Conservation (phyloP, 1,140 invertebrate species). For the Drosophila aff. region DNA sequence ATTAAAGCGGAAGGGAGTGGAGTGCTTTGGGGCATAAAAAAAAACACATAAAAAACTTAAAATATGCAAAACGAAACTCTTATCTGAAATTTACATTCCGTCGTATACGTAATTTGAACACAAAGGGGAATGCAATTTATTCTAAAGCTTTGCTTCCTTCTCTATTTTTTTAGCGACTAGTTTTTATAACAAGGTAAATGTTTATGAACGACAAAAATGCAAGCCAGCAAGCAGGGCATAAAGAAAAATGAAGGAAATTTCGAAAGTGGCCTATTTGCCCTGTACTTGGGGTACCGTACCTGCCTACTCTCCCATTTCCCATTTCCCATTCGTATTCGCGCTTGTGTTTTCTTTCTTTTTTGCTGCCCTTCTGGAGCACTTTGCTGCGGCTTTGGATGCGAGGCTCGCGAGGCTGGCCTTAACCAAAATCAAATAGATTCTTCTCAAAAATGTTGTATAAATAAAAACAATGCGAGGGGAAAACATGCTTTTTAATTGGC, state of each 20-base stretch:
- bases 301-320: slow-evolving; percentile 4
- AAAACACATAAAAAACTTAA: neutral
- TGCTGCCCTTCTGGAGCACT: slow-evolving; percentile 2
- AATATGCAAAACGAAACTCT: slow-evolving; percentile 38
- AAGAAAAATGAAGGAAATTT: slow-evolving; percentile 7
- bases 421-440: slow-evolving; percentile 41
- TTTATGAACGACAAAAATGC: slow-evolving; percentile 8
- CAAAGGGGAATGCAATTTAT: slow-evolving; percentile 33
- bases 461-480: slow-evolving; percentile 36
- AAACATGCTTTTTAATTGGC: slow-evolving; percentile 33
- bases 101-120: slow-evolving; percentile 39
- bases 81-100: slow-evolving; percentile 41
- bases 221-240: slow-evolving; percentile 7
- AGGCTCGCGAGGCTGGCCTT: slow-evolving; percentile 10
- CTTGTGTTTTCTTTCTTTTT: slow-evolving; percentile 1
- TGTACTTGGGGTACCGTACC: slow-evolving; percentile 3
- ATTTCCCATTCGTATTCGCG: slow-evolving; percentile 17
- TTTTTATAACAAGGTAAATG: slow-evolving; percentile 30
- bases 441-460: slow-evolving; percentile 38
- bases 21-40: slow-evolving; percentile 1
- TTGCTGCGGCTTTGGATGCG: slow-evolving; percentile 2
- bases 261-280: slow-evolving; percentile 27
- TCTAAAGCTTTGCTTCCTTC: slow-evolving; percentile 17
- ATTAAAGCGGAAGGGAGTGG: slow-evolving; percentile 9
- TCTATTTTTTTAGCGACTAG: slow-evolving; percentile 16